Evolutionary conservation across 2,113 vertebrate species (phyloP).

Genomic region (human): DNA sequence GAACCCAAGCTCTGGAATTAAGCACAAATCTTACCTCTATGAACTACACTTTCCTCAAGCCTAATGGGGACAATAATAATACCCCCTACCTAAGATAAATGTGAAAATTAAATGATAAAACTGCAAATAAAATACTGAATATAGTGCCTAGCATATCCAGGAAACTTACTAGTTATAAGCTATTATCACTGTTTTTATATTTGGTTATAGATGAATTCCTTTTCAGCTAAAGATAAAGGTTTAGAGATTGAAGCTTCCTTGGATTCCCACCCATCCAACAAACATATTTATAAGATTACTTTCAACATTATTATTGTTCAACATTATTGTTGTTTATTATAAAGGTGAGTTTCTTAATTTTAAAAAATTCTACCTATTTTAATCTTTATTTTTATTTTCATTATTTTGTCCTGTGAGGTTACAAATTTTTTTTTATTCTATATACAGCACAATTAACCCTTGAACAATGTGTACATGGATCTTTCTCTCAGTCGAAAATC

Average conservation of each 20-base stretch:
- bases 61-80: neutral
- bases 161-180: neutral
- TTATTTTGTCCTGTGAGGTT: neutral
- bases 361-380: neutral
- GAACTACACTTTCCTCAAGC: neutral
- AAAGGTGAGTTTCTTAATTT: neutral
- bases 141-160: neutral
- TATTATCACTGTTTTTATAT: neutral
- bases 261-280: neutral
- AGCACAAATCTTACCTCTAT: neutral
- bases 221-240: neutral
- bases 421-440: neutral
- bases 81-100: neutral
- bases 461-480: neutral
- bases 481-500: neutral
- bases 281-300: neutral
- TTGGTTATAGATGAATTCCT: neutral
- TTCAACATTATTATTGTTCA: neutral
- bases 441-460: neutral
- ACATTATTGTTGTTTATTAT: neutral
- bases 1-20: neutral
- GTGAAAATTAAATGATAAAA: neutral
- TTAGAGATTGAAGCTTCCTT: neutral
- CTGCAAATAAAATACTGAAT: neutral
- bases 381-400: neutral